A percentile compares a stretch with the other conserved stretches of the same genome.
Conservation (phyloP, 2,797 vertebrate genomes). For the Halcyon chelicuti region DNA sequence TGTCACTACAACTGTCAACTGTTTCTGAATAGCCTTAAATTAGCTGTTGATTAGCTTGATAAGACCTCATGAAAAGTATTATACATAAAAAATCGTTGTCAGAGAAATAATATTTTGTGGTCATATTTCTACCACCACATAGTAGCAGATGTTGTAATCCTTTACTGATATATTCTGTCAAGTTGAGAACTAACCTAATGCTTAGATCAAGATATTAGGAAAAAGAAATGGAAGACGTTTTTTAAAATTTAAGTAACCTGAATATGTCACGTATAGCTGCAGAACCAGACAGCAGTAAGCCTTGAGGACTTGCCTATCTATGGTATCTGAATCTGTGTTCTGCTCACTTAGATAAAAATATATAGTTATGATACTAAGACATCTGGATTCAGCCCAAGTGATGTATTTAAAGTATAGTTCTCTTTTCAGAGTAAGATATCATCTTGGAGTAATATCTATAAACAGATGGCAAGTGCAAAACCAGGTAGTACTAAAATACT, state of each 20-base stretch:
- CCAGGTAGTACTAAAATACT: not conserved
- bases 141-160: not conserved
- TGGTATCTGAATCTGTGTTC: not conserved
- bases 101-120: not conserved
- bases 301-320: not conserved
- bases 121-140: not conserved
- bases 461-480: not conserved
- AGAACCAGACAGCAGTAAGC: not conserved
- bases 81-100: not conserved
- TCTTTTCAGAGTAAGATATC: not conserved
- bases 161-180: not conserved
- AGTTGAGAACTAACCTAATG: not conserved
- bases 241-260: not conserved
- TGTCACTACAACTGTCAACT: not conserved
- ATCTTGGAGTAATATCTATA: not conserved
- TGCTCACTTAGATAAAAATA: not conserved
- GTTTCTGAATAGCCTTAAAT: not conserved
- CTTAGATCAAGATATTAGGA: not conserved
- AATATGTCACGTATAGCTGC: not conserved
- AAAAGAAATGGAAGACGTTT: not conserved
- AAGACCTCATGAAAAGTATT: not conserved
- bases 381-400: not conserved
- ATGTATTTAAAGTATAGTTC: not conserved
- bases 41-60: not conserved
- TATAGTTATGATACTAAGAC: not conserved